Evolutionary conservation across 2,888 invertebrate genomes (phyloP), one percentile per base, ranked within the genome.

Genomic region (Agrochola macilenta): DNA sequence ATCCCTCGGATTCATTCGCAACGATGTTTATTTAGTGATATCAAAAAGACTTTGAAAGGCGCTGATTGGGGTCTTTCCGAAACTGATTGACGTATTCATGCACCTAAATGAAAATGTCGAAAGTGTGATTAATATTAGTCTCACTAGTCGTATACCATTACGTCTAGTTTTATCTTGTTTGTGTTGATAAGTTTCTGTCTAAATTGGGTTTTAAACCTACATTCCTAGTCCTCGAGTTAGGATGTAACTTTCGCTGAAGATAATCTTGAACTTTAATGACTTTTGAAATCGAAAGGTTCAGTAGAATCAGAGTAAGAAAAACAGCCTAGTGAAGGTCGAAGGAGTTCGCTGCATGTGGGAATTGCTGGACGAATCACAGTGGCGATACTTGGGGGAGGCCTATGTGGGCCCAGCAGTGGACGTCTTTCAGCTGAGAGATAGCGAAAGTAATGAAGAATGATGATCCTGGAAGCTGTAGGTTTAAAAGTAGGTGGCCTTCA

Each of bases 41-140:
- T 74, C 65, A 68, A 49, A 39, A 54, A 65, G 75, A 74, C 46
- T 76, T 64, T 78, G 58, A 85, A 79, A 76, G 64, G 46, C 23
- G 5, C 30, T 77, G 78, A 85, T 82, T 87, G 74, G 68, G 20
- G 54, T 20, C 14, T 20, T 61, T 63, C n/a, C 23, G 11, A 69
- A 69, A 69, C 35, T 82, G 60, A 74, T 85, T 86, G 76, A n/a
- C 26, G 46, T 65, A 85, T 85, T 85, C 63, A 66, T 68, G 49
- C 4, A 30, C n/a, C 12, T 76, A 69, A 30, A 46, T 35, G 43
- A 65, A 69, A 43, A 64, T 35, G n/a, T 26, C 35, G 2, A 14
- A 58, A 58, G 39, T 57, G 23, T 23, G 17, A 26, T 39, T 60
- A 52, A 64, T 64, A 43, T 9, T 2, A 11, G 11, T 43, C 43